Percentiles rank a stretch among this genome's conserved stretches.
phyloP scores from a whole-genome alignment of 53 echinoderm and acorn worm species.

The Stichopus horrens region DNA sequence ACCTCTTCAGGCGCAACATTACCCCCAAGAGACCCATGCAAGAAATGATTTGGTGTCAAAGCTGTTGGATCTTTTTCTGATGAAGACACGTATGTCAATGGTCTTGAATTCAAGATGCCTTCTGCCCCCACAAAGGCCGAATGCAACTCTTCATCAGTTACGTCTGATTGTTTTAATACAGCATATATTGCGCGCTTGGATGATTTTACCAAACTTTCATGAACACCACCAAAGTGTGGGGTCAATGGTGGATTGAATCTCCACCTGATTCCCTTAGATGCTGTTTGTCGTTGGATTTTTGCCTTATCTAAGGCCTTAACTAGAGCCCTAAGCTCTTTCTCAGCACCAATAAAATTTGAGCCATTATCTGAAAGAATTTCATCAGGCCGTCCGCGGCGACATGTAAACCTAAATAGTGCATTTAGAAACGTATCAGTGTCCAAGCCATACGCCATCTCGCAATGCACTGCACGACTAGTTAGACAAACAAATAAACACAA shows the following conservation, averaged over 20 bases:
- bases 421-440: slow-evolving; percentile 45
- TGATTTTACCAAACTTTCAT: slow-evolving; percentile 43
- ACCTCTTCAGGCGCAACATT: slow-evolving; percentile 38
- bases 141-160: slow-evolving; percentile 28
- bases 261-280: slow-evolving; percentile 21
- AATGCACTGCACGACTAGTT: slow-evolving; percentile 46
- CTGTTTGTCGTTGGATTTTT: slow-evolving; percentile 15
- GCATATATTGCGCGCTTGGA: slow-evolving; percentile 44
- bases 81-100: slow-evolving; percentile 42
- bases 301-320: slow-evolving; percentile 10
- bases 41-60: slow-evolving; percentile 37
- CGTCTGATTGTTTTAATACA: slow-evolving; percentile 25
- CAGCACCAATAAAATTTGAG: slow-evolving; percentile 40
- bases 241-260: not conserved
- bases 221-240: slow-evolving; percentile 39
- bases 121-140: slow-evolving; percentile 48
- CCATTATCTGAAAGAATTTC: slow-evolving; percentile 40
- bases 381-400: slow-evolving; percentile 29
- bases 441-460: slow-evolving; percentile 33
- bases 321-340: slow-evolving; percentile 23
- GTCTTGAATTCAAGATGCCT: slow-evolving; percentile 32
- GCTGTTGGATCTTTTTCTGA: slow-evolving; percentile 8
- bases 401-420: slow-evolving; percentile 38
- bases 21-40: slow-evolving; percentile 41
- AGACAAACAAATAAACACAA: slow-evolving; percentile 46